Evolutionary conservation across 2,113 vertebrate genomes (phyloP).

Genomic region (Bubo scandiacus): DNA sequence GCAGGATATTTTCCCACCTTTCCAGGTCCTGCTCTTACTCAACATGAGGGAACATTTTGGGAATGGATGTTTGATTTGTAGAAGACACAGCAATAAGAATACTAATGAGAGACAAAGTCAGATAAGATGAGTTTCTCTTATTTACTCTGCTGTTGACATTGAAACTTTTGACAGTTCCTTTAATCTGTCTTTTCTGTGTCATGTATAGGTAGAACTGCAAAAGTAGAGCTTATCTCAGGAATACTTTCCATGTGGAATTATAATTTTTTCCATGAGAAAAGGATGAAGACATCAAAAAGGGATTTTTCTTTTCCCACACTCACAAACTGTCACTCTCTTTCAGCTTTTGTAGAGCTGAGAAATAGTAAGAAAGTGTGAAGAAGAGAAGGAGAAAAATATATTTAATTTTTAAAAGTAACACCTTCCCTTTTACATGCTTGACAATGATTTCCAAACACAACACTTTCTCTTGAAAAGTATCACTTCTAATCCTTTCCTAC

Average conservation of each 20-base stretch:
- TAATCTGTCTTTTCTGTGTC: conserved; percentile 1
- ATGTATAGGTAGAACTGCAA: neutral
- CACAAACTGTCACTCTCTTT: neutral
- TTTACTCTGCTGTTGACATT: neutral
- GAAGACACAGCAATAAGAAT: neutral
- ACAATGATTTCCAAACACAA: neutral
- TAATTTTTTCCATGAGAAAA: neutral
- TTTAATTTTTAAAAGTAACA: conserved; percentile 2
- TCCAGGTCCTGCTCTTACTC: neutral
- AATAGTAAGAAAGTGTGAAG: neutral
- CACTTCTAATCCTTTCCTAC: neutral
- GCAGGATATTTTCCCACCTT: neutral
- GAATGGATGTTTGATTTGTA: neutral
- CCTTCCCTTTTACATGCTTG: neutral
- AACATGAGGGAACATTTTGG: neutral
- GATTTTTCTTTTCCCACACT: neutral
- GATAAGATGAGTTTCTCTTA: conserved; percentile 8
- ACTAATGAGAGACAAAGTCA: neutral
- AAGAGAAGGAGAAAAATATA: neutral
- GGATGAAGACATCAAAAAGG: neutral
- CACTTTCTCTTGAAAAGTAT: neutral
- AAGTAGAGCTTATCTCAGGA: neutral
- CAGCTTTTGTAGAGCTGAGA: neutral
- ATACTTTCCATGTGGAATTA: neutral
- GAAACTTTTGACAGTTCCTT: conserved; percentile 34